Base-by-base conservation (phyloP, 1,140 invertebrate genomes). In the Medauroidea extradentata region DNA sequence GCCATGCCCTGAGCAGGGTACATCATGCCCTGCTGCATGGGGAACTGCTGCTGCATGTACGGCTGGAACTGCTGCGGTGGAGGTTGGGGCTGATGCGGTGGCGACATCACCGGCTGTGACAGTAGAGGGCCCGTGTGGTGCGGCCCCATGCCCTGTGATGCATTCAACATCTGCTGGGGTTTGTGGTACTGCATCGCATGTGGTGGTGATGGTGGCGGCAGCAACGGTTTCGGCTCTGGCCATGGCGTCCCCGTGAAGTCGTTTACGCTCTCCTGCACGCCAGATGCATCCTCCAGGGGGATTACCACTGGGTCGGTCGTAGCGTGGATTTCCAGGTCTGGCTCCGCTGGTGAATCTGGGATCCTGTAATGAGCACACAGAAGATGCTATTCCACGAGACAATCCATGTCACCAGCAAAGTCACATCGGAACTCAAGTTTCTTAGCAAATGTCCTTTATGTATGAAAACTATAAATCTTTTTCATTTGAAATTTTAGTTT, bases 281-380 rank as follows among this genome's bases (percentile, higher is more conserved):
- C 89, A 0, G 87, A 86, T 0, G 91, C 80, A 79, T 96, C 93
- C 62, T 95, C 91, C 50, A 95, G 74, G 4, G 94, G 93, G 75
- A 97, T 96, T 7, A 83, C 76, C 62, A 86, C 85, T 2, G 91
- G 87, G 68, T 94, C 90, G 1, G 81, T 80, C 49, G 85, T 82
- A 9, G 81, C 71, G 62, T 86, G 84, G 65, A 88, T 84, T 75
- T 96, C 93, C 53, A 85, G 73, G 63, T 96, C 92, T 1, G 94
- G 90, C 76, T 96, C 94, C 29, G 83, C 80, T 0, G 93, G 80
- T 46, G 86, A 86, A 69, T 96, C 93, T 11, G 94, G 93, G 54
- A 96, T 87, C 73, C 80, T 80, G 50, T 8, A 67, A 61, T 56
- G 57, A 48, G n/a, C n/a, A n/a, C n/a, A n/a, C n/a, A n/a, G n/a